Percentiles rank a stretch among this genome's conserved stretches.
Evolutionary conservation across 1,140 invertebrate species (phyloP).

Genomic region (Bilobella aurantiaca): DNA sequence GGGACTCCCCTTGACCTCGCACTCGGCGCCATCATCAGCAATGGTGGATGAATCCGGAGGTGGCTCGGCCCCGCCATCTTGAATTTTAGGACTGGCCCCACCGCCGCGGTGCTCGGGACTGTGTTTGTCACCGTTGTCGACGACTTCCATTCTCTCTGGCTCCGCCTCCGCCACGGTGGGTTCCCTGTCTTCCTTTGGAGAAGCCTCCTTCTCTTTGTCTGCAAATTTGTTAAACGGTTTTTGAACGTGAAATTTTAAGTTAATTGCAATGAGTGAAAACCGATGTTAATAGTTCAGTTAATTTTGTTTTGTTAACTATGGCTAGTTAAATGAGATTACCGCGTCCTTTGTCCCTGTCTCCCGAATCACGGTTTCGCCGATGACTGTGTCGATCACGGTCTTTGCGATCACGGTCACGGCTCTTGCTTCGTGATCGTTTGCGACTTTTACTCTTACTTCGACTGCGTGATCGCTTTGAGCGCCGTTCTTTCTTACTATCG

Average conservation of each 20-base stretch:
- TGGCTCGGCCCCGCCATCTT: too few relatives aligned
- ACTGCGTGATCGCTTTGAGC: slow-evolving; percentile 12
- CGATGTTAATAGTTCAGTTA: not conserved
- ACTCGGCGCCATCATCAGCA: too few relatives aligned
- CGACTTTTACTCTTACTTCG: slow-evolving; percentile 12
- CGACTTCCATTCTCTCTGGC: too few relatives aligned
- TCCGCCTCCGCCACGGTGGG: slow-evolving; percentile 1
- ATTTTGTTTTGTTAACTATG: too few relatives aligned
- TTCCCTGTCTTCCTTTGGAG: not conserved
- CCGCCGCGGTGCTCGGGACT: too few relatives aligned
- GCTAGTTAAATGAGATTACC: too few relatives aligned
- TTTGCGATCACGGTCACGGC: not conserved
- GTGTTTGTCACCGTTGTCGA: too few relatives aligned
- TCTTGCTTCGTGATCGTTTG: slow-evolving; percentile 2
- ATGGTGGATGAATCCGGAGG: too few relatives aligned
- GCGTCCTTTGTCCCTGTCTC: slow-evolving; percentile 9
- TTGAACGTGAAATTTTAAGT: not conserved
- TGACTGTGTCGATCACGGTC: not conserved
- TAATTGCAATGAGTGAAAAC: not conserved
- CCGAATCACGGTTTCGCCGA: slow-evolving; percentile 8
- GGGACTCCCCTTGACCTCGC: too few relatives aligned
- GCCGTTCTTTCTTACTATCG: slow-evolving; percentile 21
- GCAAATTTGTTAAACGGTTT: not conserved
- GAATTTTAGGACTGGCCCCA: too few relatives aligned
- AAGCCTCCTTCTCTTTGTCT: not conserved